Evolutionary conservation across 2,888 invertebrate species (phyloP), one percentile per base, ranked within the genome.

Genomic region (Lamellibrachia satsuma): DNA sequence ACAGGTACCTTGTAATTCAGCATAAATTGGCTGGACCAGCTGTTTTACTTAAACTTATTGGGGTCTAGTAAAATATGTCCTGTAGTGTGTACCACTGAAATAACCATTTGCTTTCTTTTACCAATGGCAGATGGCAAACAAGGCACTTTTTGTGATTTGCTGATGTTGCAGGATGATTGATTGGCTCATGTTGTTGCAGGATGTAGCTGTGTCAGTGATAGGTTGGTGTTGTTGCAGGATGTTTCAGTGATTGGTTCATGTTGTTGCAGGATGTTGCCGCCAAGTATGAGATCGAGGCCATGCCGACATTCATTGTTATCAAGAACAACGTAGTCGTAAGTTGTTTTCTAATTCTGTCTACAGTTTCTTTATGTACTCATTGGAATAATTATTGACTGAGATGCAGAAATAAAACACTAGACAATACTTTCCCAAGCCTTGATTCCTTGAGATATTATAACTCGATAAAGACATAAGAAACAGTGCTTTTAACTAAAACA

Each of bases 221-320:
- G 75, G 75, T 22, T 75, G 75, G n/a, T 75, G 4, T 22, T 15
- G 6, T 75, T 75, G 4, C 11, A 57, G 57, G n/a, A n/a, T n/a
- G n/a, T 57, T 8, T 57, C 57, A 57, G 57, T 57, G 57, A 57
- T 57, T 57, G 57, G 57, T 57, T 57, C 9, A 57, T 57, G 57
- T 57, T 3, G 11, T 57, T 57, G n/a, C 92, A 92, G 92, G 92
- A 92, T 92, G 90, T 92, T 15, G 92, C 92, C 39, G 92, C 60
- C 51, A 92, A 92, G 52, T 92, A 92, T 60, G 60, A 90, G 27
- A 92, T 92, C 9, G 60, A 60, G 39, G 92, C 92, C 27, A 92
- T 92, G 92, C 92, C 92, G 11, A 92, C 92, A 22, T 92, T 92
- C 75, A 22, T 92, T 92, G 92, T 92, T 22, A 39, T 92, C 51